Conservation (phyloP, 2,113 vertebrate genomes). For the Phrynocephalus versicolor region DNA sequence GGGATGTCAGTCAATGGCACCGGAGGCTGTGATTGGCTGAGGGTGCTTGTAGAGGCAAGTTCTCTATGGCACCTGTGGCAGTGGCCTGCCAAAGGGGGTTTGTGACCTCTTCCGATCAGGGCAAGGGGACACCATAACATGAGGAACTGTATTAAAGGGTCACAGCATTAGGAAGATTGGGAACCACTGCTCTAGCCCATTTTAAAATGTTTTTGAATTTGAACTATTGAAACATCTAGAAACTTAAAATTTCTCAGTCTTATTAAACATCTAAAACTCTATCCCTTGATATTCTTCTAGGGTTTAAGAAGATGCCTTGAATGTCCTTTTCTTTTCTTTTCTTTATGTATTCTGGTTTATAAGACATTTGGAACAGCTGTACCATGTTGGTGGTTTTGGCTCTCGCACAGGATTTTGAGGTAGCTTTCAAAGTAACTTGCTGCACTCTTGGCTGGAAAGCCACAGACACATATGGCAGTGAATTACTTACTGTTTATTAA, state of each 20-base stretch:
- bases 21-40: no score
- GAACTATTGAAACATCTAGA: slow-evolving; percentile 36
- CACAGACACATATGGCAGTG: slow-evolving; percentile 65
- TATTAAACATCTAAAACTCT: slow-evolving; percentile 25
- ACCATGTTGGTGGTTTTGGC: slow-evolving; percentile 65
- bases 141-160: no score
- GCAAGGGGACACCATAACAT: no score
- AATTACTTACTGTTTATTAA: slow-evolving; percentile 71
- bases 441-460: slow-evolving; percentile 60
- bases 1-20: no score
- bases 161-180: no score
- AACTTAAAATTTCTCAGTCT: slow-evolving; percentile 15
- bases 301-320: slow-evolving; percentile 39
- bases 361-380: slow-evolving; percentile 35
- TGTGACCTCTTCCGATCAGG: no score
- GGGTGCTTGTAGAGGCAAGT: no score
- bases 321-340: slow-evolving; percentile 48
- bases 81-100: no score
- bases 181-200: background rate
- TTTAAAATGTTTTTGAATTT: slow-evolving; percentile 23
- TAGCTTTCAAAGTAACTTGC: slow-evolving; percentile 56
- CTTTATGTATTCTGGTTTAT: slow-evolving; percentile 26
- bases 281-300: slow-evolving; percentile 42
- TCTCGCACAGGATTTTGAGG: slow-evolving; percentile 25
- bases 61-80: no score